Evolutionary conservation across 2,113 vertebrate species (phyloP), one percentile per base, ranked within the genome.

Genomic region (Brachirus orientalis): DNA sequence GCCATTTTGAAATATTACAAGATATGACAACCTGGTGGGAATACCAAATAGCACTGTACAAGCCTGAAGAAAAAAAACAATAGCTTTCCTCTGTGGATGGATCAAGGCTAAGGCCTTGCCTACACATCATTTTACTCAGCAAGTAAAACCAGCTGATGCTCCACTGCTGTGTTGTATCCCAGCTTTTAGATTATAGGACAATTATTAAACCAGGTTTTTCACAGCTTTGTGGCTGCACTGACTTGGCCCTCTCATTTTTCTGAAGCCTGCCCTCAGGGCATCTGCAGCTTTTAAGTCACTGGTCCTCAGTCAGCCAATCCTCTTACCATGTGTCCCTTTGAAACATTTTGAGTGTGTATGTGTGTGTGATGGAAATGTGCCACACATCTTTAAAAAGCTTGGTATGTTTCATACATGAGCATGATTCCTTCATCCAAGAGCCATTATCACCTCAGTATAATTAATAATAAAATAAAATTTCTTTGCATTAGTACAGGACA

Each of bases 281-380:
- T 60, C 44, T 51, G 53, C 55, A 78, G 77, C 72, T 45, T 84
- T 86, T 77, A 64, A 87, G 73, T 75, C 69, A 40, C 36, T 50
- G 37, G 67, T 86, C 65, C 75, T 86, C 72, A 84, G 54, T 67
- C 44, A 66, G 67, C 73, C 82, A 79, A 90, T 89, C 83, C 79
- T 86, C 80, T 90, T 87, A 83, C 63, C 63, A n/a, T n/a, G n/a
- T n/a, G n/a, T n/a, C n/a, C n/a, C n/a, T n/a, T n/a, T n/a, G n/a
- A n/a, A n/a, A n/a, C n/a, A n/a, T n/a, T n/a, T n/a, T n/a, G n/a
- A n/a, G n/a, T 81, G 35, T 13, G 40, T 51, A 72, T 54, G 66
- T 72, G 72, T 79, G 37, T 47, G 47, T 47, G 63, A 60, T 50
- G 56, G 20, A 16, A 50, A 44, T 60, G 69, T 45, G 59, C 2